Conservation (phyloP, 2,113 vertebrate species). For the Rhipidura dahli region DNA sequence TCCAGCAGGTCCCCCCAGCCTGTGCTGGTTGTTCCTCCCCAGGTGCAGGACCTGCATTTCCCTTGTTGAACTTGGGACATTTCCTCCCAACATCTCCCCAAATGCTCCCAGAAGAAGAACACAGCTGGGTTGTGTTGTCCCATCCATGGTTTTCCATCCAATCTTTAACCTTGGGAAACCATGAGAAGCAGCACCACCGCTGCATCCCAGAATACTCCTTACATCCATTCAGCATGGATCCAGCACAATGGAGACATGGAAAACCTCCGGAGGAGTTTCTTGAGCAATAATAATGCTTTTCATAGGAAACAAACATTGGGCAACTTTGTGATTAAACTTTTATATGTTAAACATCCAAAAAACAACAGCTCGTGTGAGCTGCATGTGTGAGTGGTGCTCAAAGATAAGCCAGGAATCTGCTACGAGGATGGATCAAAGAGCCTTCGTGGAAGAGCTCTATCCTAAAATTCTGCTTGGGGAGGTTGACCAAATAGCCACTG, state of each 20-base stretch:
- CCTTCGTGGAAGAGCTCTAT: not conserved
- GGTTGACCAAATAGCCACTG: not conserved
- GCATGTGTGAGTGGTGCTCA: slow-evolving; percentile 36
- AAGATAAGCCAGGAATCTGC: slow-evolving; percentile 46
- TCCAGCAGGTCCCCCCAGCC: not conserved
- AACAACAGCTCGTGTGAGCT: not conserved
- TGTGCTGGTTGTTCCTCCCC: not conserved
- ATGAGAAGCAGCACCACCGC: not conserved
- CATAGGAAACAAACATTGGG: not conserved
- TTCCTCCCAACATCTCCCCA: not conserved
- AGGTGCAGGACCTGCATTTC: not conserved
- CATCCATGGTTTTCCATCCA: not conserved
- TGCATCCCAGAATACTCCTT: not conserved
- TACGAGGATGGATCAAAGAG: slow-evolving; percentile 42
- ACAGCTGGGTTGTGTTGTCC: not conserved
- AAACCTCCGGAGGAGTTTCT: not conserved
- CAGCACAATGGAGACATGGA: accelerated
- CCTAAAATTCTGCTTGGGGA: not conserved
- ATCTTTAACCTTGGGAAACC: not conserved
- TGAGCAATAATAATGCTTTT: not conserved
- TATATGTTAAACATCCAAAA: slow-evolving; percentile 13
- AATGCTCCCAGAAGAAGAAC: not conserved
- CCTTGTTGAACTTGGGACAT: not conserved
- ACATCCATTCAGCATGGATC: not conserved
- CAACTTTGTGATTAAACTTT: slow-evolving; percentile 39